Evolutionary conservation across 2,888 invertebrate genomes (phyloP).

Genomic region (Himalopsyche kuldschensis): DNA sequence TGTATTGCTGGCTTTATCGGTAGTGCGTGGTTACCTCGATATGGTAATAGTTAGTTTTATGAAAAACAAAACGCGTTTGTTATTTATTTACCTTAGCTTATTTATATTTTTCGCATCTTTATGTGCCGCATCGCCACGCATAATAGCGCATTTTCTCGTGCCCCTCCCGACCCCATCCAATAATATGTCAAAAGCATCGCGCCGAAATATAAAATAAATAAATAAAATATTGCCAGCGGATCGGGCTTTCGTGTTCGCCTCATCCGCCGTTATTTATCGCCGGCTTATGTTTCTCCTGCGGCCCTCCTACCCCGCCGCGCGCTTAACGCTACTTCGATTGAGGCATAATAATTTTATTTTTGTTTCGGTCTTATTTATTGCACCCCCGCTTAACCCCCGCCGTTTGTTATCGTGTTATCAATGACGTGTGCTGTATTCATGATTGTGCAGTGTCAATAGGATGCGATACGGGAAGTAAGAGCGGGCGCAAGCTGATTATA

Average conservation of each 20-base stretch:
- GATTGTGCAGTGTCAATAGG: background rate
- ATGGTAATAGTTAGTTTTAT: no score
- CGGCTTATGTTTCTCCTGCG: background rate
- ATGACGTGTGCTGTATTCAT: background rate
- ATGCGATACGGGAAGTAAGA: background rate
- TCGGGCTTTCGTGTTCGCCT: background rate
- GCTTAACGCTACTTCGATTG: background rate
- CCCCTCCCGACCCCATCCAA: background rate
- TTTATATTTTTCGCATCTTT: background rate
- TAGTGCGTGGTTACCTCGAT: no score
- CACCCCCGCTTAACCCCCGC: background rate
- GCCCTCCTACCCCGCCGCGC: background rate
- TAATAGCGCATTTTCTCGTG: background rate
- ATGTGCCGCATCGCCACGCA: background rate
- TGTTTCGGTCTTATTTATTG: background rate
- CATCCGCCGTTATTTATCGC: background rate
- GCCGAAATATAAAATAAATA: background rate
- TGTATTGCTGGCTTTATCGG: no score
- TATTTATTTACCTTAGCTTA: background rate
- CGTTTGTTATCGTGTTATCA: background rate
- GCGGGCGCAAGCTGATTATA: background rate
- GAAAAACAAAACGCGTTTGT: no score
- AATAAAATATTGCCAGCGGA: background rate
- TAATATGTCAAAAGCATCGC: background rate
- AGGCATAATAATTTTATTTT: constrained; percentile 1